Conservation (phyloP, 1,140 invertebrate genomes). For the Thalassaphorura encarpata region DNA sequence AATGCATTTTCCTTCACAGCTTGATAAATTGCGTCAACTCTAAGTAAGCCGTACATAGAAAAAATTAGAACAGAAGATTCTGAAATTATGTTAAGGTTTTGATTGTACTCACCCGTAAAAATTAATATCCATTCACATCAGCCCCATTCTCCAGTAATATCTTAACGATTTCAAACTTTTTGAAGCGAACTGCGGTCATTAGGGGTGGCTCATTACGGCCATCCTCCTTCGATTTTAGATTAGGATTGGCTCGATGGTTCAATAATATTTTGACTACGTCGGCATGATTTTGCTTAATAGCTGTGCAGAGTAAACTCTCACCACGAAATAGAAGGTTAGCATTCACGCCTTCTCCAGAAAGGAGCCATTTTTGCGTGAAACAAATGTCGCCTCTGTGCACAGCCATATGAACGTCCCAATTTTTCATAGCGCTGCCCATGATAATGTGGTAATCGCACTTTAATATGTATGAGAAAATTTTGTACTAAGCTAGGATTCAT, state of each 20-base stretch:
- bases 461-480: no score
- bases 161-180: slow-evolving; percentile 12
- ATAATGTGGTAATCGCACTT: not conserved
- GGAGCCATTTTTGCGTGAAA: not conserved
- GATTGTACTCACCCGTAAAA: slow-evolving; percentile 28
- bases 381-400: slow-evolving; percentile 7
- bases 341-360: slow-evolving; percentile 4
- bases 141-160: slow-evolving; percentile 21
- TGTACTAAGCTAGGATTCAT: no score
- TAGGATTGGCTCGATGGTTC: slow-evolving; percentile 22
- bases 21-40: slow-evolving; percentile 30
- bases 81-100: not conserved
- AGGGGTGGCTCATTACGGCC: slow-evolving; percentile 26
- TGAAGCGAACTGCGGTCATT: slow-evolving; percentile 21
- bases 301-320: slow-evolving; percentile 20
- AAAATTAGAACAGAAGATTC: not conserved
- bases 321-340: slow-evolving; percentile 14
- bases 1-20: slow-evolving; percentile 26
- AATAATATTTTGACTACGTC: slow-evolving; percentile 20
- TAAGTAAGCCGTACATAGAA: slow-evolving; percentile 11
- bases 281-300: slow-evolving; percentile 5
- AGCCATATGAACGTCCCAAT: slow-evolving; percentile 18
- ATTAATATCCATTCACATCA: slow-evolving; percentile 9
- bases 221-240: slow-evolving; percentile 24
- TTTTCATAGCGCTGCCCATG: not conserved